These are phyloP conservation scores for Megalopta genalis DNA, from an alignment of 1,140 invertebrate genomes.

Conservation along the genomic window DNA sequence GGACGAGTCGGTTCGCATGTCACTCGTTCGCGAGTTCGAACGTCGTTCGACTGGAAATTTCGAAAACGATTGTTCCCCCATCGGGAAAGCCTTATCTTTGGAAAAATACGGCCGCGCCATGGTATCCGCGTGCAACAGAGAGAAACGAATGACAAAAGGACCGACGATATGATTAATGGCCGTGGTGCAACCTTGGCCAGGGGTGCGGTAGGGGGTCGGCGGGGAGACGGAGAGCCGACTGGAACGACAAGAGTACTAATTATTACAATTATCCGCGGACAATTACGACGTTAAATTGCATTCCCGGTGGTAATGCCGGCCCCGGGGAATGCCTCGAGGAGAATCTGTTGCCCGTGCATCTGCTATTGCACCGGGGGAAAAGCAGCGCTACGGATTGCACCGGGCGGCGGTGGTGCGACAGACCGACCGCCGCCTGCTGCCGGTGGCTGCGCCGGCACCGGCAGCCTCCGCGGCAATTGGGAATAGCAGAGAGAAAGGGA, in stretches of 20 bases:
- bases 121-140: no score
- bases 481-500: not conserved
- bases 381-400: conserved; percentile 25
- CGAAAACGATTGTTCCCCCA: not conserved
- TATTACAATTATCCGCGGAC: conserved; percentile 62
- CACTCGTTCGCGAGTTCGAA: not conserved
- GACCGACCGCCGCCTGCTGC: not conserved
- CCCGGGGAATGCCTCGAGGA: conserved; percentile 36
- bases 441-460: not conserved
- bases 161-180: conserved; percentile 33
- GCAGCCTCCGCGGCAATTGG: not conserved
- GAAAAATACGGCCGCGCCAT: not conserved
- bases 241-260: conserved; percentile 53
- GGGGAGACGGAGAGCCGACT: not conserved
- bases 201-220: not conserved
- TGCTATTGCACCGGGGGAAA: not conserved
- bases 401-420: not conserved
- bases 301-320: conserved; percentile 37
- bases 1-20: no score
- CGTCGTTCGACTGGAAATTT: not conserved
- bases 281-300: conserved; percentile 66
- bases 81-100: not conserved
- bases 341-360: conserved; percentile 45
- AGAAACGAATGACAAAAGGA: conserved; percentile 8
- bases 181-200: not conserved